Evolutionary conservation across 2,888 invertebrate genomes (phyloP).

Genomic region (Macrosiphum euphorbiae): DNA sequence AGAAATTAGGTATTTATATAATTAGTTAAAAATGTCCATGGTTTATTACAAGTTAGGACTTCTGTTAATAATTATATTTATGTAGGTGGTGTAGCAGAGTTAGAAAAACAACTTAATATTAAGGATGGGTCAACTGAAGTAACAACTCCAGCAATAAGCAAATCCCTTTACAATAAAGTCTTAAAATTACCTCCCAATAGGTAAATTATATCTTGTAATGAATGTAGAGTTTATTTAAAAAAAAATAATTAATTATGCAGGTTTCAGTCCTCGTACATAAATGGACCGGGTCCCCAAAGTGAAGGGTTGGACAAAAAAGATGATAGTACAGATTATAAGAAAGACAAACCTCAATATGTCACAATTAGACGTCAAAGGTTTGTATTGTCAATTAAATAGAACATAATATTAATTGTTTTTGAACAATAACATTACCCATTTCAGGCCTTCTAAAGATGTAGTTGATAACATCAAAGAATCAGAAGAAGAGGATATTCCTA

Average conservation of each 20-base stretch:
- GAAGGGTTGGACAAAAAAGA: conserved; percentile 71
- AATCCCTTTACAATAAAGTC: conserved; percentile 83
- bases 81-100: conserved; percentile 85
- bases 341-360: conserved; percentile 76
- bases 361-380: conserved; percentile 77
- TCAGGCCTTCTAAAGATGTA: conserved; percentile 63
- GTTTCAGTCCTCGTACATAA: conserved; percentile 70
- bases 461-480: conserved; percentile 50
- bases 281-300: conserved; percentile 76
- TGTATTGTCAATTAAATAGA: neutral
- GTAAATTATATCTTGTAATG: conserved; percentile 55
- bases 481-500: conserved; percentile 30
- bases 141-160: conserved; percentile 76
- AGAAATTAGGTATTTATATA: conserved; percentile 79
- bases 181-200: conserved; percentile 70
- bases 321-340: conserved; percentile 70
- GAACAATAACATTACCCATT: neutral
- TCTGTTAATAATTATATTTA: neutral
- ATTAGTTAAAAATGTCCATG: neutral
- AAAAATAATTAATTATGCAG: conserved; percentile 59
- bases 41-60: neutral
- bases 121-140: conserved; percentile 73
- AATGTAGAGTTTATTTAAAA: neutral
- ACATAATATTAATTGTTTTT: neutral
- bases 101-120: conserved; percentile 81